Percentiles rank a stretch among this genome's conserved stretches.
phyloP scores from a whole-genome alignment of 2,797 vertebrate genomes.

The Darevskia mixta region DNA sequence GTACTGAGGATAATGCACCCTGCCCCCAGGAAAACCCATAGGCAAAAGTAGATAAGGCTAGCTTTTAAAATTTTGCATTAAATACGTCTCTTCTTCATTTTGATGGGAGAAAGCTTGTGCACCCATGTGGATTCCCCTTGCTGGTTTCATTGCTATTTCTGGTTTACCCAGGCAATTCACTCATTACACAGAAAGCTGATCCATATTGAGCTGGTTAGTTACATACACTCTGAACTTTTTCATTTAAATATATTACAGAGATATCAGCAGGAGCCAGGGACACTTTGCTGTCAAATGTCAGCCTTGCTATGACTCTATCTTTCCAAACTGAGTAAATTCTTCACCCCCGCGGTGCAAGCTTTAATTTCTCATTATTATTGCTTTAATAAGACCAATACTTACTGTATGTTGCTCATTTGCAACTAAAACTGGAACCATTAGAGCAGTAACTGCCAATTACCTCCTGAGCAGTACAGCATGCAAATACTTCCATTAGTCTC shows the following conservation, averaged over 20 bases:
- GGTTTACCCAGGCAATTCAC: neutral
- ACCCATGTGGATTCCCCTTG: neutral
- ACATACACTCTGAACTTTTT: neutral
- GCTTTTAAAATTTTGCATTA: neutral
- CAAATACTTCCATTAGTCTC: slow-evolving; percentile 33
- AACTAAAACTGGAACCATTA: slow-evolving; percentile 70
- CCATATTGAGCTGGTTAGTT: neutral
- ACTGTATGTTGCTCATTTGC: slow-evolving; percentile 65
- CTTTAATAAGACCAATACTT: slow-evolving; percentile 68
- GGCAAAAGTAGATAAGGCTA: neutral
- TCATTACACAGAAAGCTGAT: neutral
- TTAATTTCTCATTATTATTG: slow-evolving; percentile 70
- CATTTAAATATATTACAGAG: slow-evolving; percentile 32
- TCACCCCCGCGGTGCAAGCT: slow-evolving; percentile 48
- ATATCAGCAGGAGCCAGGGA: slow-evolving; percentile 24
- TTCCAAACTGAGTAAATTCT: slow-evolving; percentile 4
- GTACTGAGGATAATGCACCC: fast-evolving
- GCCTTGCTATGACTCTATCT: slow-evolving; percentile 20
- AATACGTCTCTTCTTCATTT: neutral
- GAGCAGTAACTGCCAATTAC: slow-evolving; percentile 67
- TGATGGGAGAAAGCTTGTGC: neutral
- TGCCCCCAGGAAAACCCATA: neutral
- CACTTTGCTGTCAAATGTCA: slow-evolving; percentile 50
- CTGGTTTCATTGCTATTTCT: neutral
- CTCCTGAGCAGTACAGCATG: neutral